Conservation (phyloP, 2,888 invertebrate species). For the Eilema depressum region DNA sequence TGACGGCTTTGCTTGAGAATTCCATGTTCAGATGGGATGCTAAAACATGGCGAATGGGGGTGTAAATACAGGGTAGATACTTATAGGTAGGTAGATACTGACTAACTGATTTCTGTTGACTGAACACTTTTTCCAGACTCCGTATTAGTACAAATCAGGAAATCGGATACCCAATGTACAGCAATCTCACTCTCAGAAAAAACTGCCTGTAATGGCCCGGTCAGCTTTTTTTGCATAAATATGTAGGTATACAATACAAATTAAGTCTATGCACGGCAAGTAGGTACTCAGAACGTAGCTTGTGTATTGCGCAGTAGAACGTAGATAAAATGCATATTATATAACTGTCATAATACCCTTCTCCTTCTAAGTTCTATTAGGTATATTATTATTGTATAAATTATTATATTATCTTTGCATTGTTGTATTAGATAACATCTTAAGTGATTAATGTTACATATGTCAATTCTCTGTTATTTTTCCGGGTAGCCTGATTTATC, state of each 20-base stretch:
- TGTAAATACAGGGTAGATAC: neutral
- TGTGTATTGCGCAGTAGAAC: conserved; percentile 39
- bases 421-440: conserved; percentile 25
- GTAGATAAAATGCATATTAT: conserved; percentile 24
- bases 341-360: conserved; percentile 25
- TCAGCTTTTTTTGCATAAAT: neutral
- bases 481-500: neutral
- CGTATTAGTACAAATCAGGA: neutral
- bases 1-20: no score
- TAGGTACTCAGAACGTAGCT: neutral
- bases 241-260: no score
- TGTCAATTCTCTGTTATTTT: neutral
- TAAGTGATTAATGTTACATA: neutral
- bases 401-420: conserved; percentile 28
- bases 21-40: no score
- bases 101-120: neutral
- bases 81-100: neutral
- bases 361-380: conserved; percentile 19
- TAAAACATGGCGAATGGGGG: no score
- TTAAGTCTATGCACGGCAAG: neutral
- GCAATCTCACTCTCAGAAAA: neutral
- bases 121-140: neutral
- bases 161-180: neutral
- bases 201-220: neutral
- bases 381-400: conserved; percentile 23